These are phyloP conservation scores for Trichogramma dendrolimi DNA, from an alignment of 2,888 invertebrate species.

Conservation along the genomic window DNA sequence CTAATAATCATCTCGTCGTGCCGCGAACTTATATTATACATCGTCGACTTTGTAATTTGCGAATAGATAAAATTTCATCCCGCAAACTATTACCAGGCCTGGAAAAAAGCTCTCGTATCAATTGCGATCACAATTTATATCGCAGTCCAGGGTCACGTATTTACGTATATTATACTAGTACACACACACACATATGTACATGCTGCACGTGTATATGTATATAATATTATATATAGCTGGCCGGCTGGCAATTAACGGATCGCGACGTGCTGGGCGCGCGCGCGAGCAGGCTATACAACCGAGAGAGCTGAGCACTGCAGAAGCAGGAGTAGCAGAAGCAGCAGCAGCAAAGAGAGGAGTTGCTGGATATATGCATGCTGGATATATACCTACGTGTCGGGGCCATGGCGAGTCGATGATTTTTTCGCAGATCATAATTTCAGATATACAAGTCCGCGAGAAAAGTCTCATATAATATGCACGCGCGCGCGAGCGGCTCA, in stretches of 20 bases:
- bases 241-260: slow-evolving; percentile 43
- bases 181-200: too few relatives aligned
- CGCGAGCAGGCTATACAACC: slow-evolving; percentile 14
- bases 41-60: too few relatives aligned
- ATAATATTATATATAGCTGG: too few relatives aligned
- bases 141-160: not conserved
- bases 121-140: slow-evolving; percentile 25
- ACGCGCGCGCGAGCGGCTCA: slow-evolving; percentile 28
- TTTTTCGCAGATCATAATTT: slow-evolving; percentile 51
- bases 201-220: too few relatives aligned
- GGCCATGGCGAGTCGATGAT: not conserved
- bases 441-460: slow-evolving; percentile 38
- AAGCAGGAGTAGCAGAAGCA: not conserved
- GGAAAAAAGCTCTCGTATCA: slow-evolving; percentile 15
- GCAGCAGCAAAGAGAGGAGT: slow-evolving; percentile 14
- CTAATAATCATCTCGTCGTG: too few relatives aligned
- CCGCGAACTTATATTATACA: too few relatives aligned
- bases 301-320: slow-evolving; percentile 13
- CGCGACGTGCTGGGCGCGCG: slow-evolving; percentile 33
- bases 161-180: too few relatives aligned
- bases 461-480: slow-evolving; percentile 26
- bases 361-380: slow-evolving; percentile 23
- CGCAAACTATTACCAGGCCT: too few relatives aligned
- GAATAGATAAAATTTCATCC: too few relatives aligned
- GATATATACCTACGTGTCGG: slow-evolving; percentile 11